Conservation (phyloP, 2,888 invertebrate species). For the Cheilosia vernalis region DNA sequence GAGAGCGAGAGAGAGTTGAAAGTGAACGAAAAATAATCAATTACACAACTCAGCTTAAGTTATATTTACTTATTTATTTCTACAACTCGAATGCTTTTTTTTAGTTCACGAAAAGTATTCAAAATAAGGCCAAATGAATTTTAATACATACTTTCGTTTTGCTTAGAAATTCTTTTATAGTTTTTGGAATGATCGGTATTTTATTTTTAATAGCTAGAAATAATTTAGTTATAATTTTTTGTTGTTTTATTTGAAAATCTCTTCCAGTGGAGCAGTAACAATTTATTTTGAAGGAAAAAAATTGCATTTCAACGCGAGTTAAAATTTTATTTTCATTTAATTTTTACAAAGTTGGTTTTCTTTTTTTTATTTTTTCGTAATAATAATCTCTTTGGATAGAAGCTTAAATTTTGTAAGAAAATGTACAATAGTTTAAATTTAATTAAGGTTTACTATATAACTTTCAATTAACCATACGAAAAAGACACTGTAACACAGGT, state of each 20-base stretch:
- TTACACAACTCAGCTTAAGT: constrained; percentile 61
- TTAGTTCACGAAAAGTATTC: constrained; percentile 27
- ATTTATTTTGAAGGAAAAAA: constrained; percentile 47
- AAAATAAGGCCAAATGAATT: constrained; percentile 72
- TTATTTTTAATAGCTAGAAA: constrained; percentile 52
- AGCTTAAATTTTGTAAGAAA: constrained; percentile 71
- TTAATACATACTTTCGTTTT: constrained; percentile 26
- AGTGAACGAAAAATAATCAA: constrained; percentile 8
- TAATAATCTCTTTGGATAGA: constrained; percentile 67
- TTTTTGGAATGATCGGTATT: constrained; percentile 70
- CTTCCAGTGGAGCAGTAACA: constrained; percentile 59
- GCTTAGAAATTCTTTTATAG: constrained; percentile 14
- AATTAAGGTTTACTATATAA: constrained; percentile 54
- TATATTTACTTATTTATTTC: constrained; percentile 5
- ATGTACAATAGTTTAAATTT: constrained; percentile 65
- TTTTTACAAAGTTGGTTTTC: constrained; percentile 57
- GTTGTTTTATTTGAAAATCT: constrained; percentile 27
- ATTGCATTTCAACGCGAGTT: constrained; percentile 63
- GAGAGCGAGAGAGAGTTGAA: constrained; percentile 30
- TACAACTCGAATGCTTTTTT: constrained; percentile 41
- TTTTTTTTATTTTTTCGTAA: constrained; percentile 34
- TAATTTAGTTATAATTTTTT: constrained; percentile 41
- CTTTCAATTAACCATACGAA: constrained; percentile 71
- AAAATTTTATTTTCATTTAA: constrained; percentile 18
- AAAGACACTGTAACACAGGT: constrained; percentile 75